A percentile compares a stretch with the other conserved stretches of the same genome.
These are phyloP conservation scores for Melipona quadrifasciata DNA, from an alignment of 1,140 invertebrate species.

Conservation along the genomic window DNA sequence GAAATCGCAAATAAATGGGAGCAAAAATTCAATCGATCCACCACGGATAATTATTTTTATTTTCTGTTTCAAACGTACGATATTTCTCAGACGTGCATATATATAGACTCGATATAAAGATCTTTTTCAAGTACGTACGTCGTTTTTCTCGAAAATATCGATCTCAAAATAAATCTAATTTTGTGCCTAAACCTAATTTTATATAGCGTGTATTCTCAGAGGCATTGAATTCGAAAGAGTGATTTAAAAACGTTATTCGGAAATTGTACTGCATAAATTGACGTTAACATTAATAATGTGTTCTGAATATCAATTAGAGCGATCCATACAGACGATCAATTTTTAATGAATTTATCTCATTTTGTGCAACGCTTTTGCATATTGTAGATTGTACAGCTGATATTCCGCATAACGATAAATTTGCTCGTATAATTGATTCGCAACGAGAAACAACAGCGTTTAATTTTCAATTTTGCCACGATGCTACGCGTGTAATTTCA, in stretches of 20 bases:
- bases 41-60: no score
- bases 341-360: slow-evolving; percentile 14
- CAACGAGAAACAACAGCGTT: not conserved
- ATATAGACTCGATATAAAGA: no score
- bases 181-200: not conserved
- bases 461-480: slow-evolving; percentile 20
- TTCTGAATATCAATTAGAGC: slow-evolving; percentile 13
- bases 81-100: no score
- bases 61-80: no score
- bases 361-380: slow-evolving; percentile 14
- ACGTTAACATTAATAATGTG: not conserved
- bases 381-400: not conserved
- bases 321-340: not conserved
- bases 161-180: not conserved
- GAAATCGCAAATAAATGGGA: no score
- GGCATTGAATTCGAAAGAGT: not conserved
- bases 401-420: slow-evolving; percentile 15
- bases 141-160: not conserved
- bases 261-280: not conserved
- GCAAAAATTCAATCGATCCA: no score
- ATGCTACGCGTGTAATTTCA: not conserved
- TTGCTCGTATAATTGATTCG: slow-evolving; percentile 12
- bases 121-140: no score
- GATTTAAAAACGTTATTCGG: not conserved
- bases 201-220: not conserved